These are phyloP conservation scores for Penelope pileata DNA, from an alignment of 2,113 vertebrate species.

Conservation along the genomic window DNA sequence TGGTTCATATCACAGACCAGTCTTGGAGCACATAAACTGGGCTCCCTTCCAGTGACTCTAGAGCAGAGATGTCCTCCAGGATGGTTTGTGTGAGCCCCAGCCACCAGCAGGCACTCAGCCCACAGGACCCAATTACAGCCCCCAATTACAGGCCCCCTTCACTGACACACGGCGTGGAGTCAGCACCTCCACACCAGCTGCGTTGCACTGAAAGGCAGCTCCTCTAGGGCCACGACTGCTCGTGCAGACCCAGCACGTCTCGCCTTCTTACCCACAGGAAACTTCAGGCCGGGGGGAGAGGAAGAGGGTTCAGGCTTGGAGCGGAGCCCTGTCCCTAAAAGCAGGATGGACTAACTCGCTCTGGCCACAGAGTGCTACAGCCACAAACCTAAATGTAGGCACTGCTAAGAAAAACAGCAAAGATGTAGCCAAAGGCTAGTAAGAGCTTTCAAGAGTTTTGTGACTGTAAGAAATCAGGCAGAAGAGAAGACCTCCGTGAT, in stretches of 20 bases:
- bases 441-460: neutral
- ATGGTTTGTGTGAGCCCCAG: neutral
- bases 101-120: neutral
- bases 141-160: neutral
- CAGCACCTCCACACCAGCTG: neutral
- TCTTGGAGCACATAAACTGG: neutral
- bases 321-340: neutral
- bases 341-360: neutral
- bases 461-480: neutral
- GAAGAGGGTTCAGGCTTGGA: neutral
- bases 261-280: neutral
- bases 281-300: neutral
- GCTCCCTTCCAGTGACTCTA: neutral
- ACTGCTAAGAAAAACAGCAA: neutral
- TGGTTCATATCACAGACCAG: neutral
- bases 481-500: neutral
- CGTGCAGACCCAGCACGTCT: fast-evolving
- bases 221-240: neutral
- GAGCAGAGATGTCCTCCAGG: neutral
- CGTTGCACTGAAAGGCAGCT: neutral
- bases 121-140: neutral
- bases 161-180: neutral
- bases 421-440: neutral
- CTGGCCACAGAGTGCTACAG: neutral
- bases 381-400: neutral